Base-by-base conservation (phyloP, 2,888 invertebrate species). In the Chydorus sphaericus region DNA sequence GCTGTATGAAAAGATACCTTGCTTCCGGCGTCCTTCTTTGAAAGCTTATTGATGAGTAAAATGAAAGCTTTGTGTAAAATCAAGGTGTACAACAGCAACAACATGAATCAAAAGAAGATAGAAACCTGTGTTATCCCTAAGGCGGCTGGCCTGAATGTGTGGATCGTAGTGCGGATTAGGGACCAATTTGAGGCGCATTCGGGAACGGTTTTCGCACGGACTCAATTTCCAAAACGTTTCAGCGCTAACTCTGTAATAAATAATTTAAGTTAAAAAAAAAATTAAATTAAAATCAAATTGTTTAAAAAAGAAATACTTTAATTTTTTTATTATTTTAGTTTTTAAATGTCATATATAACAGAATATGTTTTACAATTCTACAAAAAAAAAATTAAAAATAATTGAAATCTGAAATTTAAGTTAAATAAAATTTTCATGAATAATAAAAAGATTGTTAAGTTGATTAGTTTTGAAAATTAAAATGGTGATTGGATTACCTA, bases 161-260 rank as follows among this genome's bases (percentile, higher is more conserved):
- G 67, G 68, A 59, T 77, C 75, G 61, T 77, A 78, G 64, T 73
- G 73, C 48, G 75, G 66, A 63, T 77, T 77, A 1, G 75, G 77
- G 26, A 71, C 66, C 56, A 79, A 66, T 63, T 79, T 80, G 10
- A 79, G 72, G 20, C 79, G 70, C 80, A 80, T 81, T 36, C 80
- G 69, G 0, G 75, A 74, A 48, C 74, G 72, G 64, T 79, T 80
- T 65, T 81, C 80, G 60, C 77, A 76, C 39, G 73, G 73, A 0
- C 79, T 78, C 33, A 79, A 66, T 59, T 75, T 77, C 80, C 79
- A 80, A 63, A 73, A 73, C 49, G 70, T 68, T 57, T 71, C 70
- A 7, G 63, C 61, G n/a, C 61, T 58, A 29, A 66, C 63, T 3
- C 75, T 75, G 63, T 1, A 69, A 69, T 44, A 14, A 11, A 33